phyloP scores from a whole-genome alignment of 2,797 vertebrate genomes.

The Lerista edwardsae region DNA sequence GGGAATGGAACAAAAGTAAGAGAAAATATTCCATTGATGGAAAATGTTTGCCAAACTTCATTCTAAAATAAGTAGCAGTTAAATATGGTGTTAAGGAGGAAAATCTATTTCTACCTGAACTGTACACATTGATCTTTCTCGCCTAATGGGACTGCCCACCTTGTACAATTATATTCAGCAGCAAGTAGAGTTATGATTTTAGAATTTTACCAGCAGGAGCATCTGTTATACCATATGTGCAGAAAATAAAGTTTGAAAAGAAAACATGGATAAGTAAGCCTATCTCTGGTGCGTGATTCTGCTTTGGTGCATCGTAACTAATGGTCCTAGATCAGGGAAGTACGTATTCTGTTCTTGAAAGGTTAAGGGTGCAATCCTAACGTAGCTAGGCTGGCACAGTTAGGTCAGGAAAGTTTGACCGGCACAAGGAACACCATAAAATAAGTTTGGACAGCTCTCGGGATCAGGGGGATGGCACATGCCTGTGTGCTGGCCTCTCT shows the following conservation, averaged over 20 bases:
- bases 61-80: slow-evolving; percentile 32
- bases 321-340: neutral
- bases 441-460: no score
- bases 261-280: neutral
- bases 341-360: neutral
- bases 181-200: slow-evolving; percentile 55
- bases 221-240: slow-evolving; percentile 67
- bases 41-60: slow-evolving; percentile 43
- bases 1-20: neutral
- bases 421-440: no score
- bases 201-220: slow-evolving; percentile 57
- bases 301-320: neutral
- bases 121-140: slow-evolving; percentile 11
- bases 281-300: neutral
- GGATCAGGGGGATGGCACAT: no score
- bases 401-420: no score
- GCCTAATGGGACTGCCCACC: neutral
- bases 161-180: slow-evolving; percentile 44
- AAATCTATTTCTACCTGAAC: slow-evolving; percentile 39
- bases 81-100: slow-evolving; percentile 18
- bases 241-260: slow-evolving; percentile 13
- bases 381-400: no score
- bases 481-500: no score
- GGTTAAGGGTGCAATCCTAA: no score
- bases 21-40: slow-evolving; percentile 3